Base-by-base conservation (phyloP, 53 echinoderm and acorn worm species). In the Apostichopus leukothele region DNA sequence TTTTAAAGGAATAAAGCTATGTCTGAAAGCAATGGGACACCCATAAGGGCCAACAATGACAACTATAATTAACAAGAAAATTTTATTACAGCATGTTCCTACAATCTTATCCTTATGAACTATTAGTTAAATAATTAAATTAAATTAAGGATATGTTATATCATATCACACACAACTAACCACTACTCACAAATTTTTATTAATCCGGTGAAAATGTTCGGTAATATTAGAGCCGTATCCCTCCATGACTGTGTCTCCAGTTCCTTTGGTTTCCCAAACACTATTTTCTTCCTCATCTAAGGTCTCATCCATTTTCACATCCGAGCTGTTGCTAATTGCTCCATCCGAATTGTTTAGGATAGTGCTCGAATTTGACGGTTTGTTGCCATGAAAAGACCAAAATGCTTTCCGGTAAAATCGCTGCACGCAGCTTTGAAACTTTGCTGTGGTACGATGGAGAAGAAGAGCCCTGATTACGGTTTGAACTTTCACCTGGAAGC, bases 131-230 rank as follows among this genome's bases (percentile, higher is more conserved):
- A 57, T 10, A 57, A 57, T 9, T 10, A 57, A 57, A 25, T 9
- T 10, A 57, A 57, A 57, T 57, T 57, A 10, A 57, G 57, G 8
- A 57, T 57, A 57, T 57, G 57, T 10, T 57, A 57, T 57, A 57
- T 57, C 39, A 39, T 39, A 39, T 39, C 0, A 39, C 39, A 57
- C 0, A 57, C 4, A 0, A 57, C 22, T 22, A 39, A 16, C 22
- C 21, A 74, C 27, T 76, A 86, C 97, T 95, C 89, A 97, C 97
- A 97, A 76, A 50, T 95, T 90, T 73, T 91, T 84, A 89, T 97
- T 97, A 50, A 94, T 90, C 74, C 90, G 92, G 86, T 97, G 93
- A 78, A 97, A 97, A 19, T 89, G 76, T 78, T 73, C 71, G 7
- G 94, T 92, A 13, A 95, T 93, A 50, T 93, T 83, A 9, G 26